Evolutionary conservation across 2,797 vertebrate species (phyloP).

Genomic region (Argya squamiceps): DNA sequence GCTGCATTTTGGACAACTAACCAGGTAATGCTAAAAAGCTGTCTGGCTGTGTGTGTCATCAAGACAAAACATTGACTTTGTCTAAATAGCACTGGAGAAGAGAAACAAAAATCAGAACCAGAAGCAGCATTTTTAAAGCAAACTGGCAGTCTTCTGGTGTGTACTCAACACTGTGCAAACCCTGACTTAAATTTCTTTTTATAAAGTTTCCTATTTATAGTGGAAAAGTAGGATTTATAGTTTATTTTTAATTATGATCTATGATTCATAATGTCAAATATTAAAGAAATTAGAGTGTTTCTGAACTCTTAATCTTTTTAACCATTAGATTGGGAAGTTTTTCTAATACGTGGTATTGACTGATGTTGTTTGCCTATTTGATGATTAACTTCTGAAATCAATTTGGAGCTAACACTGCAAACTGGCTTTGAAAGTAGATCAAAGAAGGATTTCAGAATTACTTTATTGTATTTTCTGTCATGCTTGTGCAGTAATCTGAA

Average conservation of each 20-base stretch:
- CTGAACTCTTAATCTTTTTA: background rate
- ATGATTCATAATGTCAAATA: background rate
- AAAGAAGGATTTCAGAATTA: constrained; percentile 18
- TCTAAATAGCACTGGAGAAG: background rate
- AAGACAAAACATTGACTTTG: background rate
- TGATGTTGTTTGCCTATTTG: background rate
- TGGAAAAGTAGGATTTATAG: background rate
- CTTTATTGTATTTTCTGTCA: constrained; percentile 11
- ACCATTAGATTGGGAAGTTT: background rate
- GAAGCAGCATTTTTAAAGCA: background rate
- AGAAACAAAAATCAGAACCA: background rate
- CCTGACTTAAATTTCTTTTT: background rate
- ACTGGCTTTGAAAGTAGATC: constrained; percentile 42
- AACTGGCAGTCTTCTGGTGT: background rate
- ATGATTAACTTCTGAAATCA: constrained; percentile 43
- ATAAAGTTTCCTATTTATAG: background rate
- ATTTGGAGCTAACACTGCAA: background rate
- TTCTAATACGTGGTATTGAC: background rate
- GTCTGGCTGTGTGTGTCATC: background rate
- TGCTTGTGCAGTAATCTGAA: background rate
- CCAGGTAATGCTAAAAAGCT: background rate
- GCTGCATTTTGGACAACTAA: background rate
- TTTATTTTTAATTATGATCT: background rate
- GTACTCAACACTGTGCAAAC: background rate
- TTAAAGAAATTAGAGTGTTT: background rate